Evolutionary conservation across 2,113 vertebrate genomes (phyloP).

Genomic region (Gasterosteus aculeatus): DNA sequence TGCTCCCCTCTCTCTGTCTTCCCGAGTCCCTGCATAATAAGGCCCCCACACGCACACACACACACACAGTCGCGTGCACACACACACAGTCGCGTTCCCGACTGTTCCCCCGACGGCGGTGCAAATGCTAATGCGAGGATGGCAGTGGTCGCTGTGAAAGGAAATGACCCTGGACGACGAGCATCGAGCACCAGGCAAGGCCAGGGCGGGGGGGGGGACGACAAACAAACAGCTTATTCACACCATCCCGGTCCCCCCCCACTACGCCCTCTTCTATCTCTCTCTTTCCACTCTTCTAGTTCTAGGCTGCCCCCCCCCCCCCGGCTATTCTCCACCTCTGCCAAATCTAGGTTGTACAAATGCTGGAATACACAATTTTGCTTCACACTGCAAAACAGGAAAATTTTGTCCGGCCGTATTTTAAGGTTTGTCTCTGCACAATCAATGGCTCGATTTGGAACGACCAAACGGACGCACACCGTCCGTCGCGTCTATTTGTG

Average conservation of each 20-base stretch:
- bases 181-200: slow-evolving; percentile 59
- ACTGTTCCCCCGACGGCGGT: slow-evolving; percentile 39
- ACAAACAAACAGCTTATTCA: slow-evolving; percentile 72
- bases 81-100: slow-evolving; percentile 14
- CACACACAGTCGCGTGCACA: background rate
- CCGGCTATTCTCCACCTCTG: slow-evolving; percentile 1
- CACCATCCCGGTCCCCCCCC: slow-evolving; percentile 19
- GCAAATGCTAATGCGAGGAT: slow-evolving; percentile 58
- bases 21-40: slow-evolving; percentile 74
- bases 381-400: background rate
- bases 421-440: background rate
- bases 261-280: slow-evolving; percentile 15
- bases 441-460: background rate
- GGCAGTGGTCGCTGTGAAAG: slow-evolving; percentile 53
- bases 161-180: slow-evolving; percentile 59
- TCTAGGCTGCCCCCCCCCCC: slow-evolving; percentile 6
- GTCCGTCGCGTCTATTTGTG: slow-evolving; percentile 42
- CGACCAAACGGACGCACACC: slow-evolving; percentile 3
- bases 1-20: slow-evolving; percentile 74
- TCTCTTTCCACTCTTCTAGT: slow-evolving; percentile 37
- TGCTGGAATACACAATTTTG: slow-evolving; percentile 4
- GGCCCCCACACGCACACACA: slow-evolving; percentile 20
- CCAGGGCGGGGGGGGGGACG: slow-evolving; percentile 41
- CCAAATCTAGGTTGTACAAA: slow-evolving; percentile 11
- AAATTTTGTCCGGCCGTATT: slow-evolving; percentile 31